Base-by-base conservation (phyloP, 2,888 invertebrate species). In the Pseudoips prasinana region DNA sequence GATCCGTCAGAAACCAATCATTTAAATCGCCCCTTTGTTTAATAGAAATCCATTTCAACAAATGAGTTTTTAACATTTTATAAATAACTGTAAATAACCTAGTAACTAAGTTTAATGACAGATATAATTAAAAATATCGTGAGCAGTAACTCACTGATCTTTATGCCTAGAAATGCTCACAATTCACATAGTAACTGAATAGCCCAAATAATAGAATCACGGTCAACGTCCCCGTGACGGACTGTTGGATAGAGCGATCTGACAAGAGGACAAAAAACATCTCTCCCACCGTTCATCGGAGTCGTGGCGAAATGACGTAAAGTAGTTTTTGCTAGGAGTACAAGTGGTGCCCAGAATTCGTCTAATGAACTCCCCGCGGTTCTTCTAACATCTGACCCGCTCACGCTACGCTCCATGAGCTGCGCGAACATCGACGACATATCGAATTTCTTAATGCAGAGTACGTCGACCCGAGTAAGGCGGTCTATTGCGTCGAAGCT, bases 161-260 rank as follows among this genome's bases (percentile, higher is more conserved):
- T 5, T 14, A 14, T 14, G 14, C 5, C 8, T n/a, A 26, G 22
- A 31, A 30, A 24, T 23, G 7, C 27, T 34, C n/a, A 26, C 27
- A 33, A 34, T 46, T 43, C 32, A 58, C 55, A 64, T 64, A 61
- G 67, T 68, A 73, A 70, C 61, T 54, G 61, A 75, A 71, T 68
- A 75, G 70, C 74, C 71, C 65, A 72, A 82, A 79, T 77, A 84
- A 71, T 70, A 64, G 61, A 68, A 57, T 57, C 69, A 77, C 77
- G 86, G 87, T 88, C 87, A 86, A 84, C 58, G 88, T 73, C 81
- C 87, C 63, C 70, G 68, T 66, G 75, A 68, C 73, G 72, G 73
- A 65, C 73, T 58, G 74, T 55, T 67, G 69, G 71, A 70, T 73
- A 70, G 60, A 73, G 65, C 67, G 77, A 78, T 81, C 78, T 72